Base-by-base conservation (phyloP, 1,140 invertebrate species). In the Drosophila saltans region DNA sequence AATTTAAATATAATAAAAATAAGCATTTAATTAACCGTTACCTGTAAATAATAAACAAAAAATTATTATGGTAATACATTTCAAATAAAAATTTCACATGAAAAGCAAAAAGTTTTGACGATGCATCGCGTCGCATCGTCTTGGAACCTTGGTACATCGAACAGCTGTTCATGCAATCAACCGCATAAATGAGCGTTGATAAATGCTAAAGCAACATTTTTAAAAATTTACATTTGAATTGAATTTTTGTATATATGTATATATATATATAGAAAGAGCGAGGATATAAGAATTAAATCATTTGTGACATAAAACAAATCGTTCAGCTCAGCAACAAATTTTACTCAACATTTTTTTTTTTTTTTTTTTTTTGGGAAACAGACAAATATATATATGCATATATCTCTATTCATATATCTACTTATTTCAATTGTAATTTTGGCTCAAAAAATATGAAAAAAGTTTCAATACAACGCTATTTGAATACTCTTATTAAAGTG, bases 141-240 rank as follows among this genome's bases (percentile, higher is more conserved):
- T 73, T 76, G 62, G 58, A 74, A 69, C 65, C 69, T 66, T 66
- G 69, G 62, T 62, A 36, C 63, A 60, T 56, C 52, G 48, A 84
- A 84, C 84, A 90, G 84, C 84, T 89, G 84, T 84, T 89, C 41
- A 52, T 75, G 84, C 85, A 85, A 89, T 89, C 84, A 89, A 84
- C 66, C 85, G 81, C 70, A 69, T 61, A 62, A 78, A 78, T 61
- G 73, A 84, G 70, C 75, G 72, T 70, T 83, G 81, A 83, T 85
- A 83, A 85, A 85, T 85, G 69, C 63, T 67, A 72, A 41, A 74
- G 55, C 76, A 80, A 40, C 9, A 11, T 40, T 40, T 40, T 40
- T 40, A 3, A 57, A 57, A 66, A 68, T 63, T 40, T 74, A 33
- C 55, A 69, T 75, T 82, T 84, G 55, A 45, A 80, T 82, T 84